Percentiles rank a stretch among this genome's conserved stretches.
Conservation (phyloP, 2,797 vertebrate species). For the Catostomus latipinnis region DNA sequence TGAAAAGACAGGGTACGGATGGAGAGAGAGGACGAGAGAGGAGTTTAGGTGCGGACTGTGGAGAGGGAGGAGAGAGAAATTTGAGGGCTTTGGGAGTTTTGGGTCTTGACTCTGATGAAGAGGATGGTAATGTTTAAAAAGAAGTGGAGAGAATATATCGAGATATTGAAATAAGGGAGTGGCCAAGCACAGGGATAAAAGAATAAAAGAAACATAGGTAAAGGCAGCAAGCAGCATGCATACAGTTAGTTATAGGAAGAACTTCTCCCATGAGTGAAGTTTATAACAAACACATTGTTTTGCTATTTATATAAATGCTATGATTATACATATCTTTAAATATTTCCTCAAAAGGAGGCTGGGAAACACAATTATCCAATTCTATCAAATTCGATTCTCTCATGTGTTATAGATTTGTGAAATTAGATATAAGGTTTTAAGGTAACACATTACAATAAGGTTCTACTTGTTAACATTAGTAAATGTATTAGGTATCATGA, state of each 20-base stretch:
- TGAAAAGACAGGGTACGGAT: slow-evolving; percentile 72
- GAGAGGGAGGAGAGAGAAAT: slow-evolving; percentile 64
- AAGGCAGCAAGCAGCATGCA: slow-evolving; percentile 72
- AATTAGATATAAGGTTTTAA: neutral
- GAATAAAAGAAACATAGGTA: slow-evolving; percentile 54
- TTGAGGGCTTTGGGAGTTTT: slow-evolving; percentile 67
- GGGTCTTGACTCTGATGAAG: slow-evolving; percentile 64
- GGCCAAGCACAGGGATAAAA: slow-evolving; percentile 35
- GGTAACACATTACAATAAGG: too few species aligned
- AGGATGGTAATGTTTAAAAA: slow-evolving; percentile 48
- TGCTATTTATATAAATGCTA: neutral
- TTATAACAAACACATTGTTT: neutral
- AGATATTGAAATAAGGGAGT: slow-evolving; percentile 36
- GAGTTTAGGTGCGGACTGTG: slow-evolving; percentile 59
- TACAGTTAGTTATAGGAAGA: slow-evolving; percentile 32
- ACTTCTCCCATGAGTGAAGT: slow-evolving; percentile 5
- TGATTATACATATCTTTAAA: neutral
- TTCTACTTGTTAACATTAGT: too few species aligned
- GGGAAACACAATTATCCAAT: neutral
- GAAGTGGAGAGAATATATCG: slow-evolving; percentile 34
- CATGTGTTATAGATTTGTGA: neutral
- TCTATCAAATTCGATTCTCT: neutral
- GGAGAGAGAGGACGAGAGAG: slow-evolving; percentile 68
- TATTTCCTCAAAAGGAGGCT: neutral
- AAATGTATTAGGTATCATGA: too few species aligned